A percentile compares a stretch with the other conserved stretches of the same genome.
Conservation (phyloP, 2,113 vertebrate species). For the Castor canadensis region DNA sequence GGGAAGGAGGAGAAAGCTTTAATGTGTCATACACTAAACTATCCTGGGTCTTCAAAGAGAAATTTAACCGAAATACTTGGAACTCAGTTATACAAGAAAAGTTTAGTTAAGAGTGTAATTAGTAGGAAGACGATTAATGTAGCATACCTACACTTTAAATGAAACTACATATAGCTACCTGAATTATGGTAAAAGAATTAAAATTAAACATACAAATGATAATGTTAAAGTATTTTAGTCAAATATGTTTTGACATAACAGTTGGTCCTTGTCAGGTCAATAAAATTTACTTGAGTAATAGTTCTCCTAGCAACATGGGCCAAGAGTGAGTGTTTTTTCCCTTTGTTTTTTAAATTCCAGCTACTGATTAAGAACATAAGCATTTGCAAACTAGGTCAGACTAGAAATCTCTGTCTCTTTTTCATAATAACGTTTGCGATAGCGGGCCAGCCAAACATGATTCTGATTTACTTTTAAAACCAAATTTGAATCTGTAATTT, state of each 20-base stretch:
- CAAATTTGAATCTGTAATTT: background rate
- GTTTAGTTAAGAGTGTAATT: constrained; percentile 23
- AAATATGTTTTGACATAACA: constrained; percentile 84
- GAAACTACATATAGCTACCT: background rate
- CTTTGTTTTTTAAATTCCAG: constrained; percentile 70
- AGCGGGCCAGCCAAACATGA: background rate
- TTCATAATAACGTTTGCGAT: background rate
- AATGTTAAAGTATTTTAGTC: constrained; percentile 77
- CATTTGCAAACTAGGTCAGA: constrained; percentile 57
- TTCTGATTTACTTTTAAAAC: background rate
- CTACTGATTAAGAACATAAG: constrained; percentile 49
- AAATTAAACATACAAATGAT: constrained; percentile 76
- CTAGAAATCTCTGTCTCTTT: background rate
- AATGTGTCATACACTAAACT: background rate
- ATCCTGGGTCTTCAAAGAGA: background rate
- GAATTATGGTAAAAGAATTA: constrained; percentile 36
- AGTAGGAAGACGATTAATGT: constrained; percentile 20
- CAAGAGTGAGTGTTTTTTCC: constrained; percentile 79
- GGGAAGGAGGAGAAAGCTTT: background rate
- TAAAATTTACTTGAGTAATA: constrained; percentile 79
- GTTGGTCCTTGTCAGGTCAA: constrained; percentile 85
- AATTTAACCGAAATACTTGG: background rate
- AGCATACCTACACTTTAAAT: constrained; percentile 43
- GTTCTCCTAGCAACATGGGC: constrained; percentile 80
- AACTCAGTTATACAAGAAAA: background rate